Evolutionary conservation across 2,113 vertebrate genomes (phyloP).

Genomic region (Epinephelus moara): DNA sequence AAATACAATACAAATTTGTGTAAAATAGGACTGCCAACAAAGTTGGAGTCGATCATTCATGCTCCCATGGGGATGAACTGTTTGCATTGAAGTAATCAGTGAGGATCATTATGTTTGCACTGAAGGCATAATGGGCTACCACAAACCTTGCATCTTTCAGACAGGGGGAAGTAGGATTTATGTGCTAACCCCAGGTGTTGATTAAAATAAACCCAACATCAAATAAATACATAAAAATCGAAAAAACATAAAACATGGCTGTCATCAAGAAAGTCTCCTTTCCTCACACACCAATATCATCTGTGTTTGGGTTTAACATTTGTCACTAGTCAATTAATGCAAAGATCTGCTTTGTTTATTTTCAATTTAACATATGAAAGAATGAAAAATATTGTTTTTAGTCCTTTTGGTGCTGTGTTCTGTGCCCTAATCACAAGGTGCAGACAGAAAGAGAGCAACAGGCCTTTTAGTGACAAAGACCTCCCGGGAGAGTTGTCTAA

Average conservation of each 20-base stretch:
- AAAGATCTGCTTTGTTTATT: not conserved
- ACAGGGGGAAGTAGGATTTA: not conserved
- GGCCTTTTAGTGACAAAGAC: conserved; percentile 68
- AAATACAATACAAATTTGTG: not conserved
- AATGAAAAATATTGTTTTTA: not conserved
- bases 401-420: not conserved
- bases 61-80: not conserved
- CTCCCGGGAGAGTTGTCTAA: conserved; percentile 64
- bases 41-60: not conserved
- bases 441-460: conserved; percentile 62
- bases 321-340: not conserved
- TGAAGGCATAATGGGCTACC: no score
- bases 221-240: not conserved
- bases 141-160: not conserved
- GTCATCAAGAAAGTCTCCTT: not conserved
- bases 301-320: not conserved
- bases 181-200: not conserved
- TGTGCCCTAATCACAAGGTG: conserved; percentile 64
- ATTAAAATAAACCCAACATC: not conserved
- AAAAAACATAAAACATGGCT: not conserved
- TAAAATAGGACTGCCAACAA: no score
- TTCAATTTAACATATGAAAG: conserved; percentile 19
- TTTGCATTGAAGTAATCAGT: not conserved
- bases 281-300: not conserved
- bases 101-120: no score